These are phyloP conservation scores for Aricia artaxerxes DNA, from an alignment of 2,888 invertebrate species.

Conservation along the genomic window DNA sequence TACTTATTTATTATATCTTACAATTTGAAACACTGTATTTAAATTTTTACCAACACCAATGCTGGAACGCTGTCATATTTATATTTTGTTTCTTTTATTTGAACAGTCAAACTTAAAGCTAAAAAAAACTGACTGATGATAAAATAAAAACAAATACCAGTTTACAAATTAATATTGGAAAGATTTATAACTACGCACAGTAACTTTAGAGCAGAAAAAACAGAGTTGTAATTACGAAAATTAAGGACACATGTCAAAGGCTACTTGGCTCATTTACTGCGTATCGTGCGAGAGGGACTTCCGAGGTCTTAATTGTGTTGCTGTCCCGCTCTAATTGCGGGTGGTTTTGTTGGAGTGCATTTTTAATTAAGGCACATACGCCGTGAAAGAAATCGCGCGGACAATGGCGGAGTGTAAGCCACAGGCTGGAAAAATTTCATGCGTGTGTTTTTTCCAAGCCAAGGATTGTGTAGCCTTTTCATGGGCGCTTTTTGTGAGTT, in stretches of 20 bases:
- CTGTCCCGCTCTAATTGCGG: conserved; percentile 36
- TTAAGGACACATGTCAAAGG: conserved; percentile 14
- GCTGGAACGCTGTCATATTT: too few species aligned
- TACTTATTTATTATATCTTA: background rate
- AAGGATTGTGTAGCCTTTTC: conserved; percentile 22
- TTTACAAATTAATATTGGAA: background rate
- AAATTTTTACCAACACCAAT: background rate
- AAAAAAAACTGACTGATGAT: too few species aligned
- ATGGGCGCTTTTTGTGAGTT: conserved; percentile 2
- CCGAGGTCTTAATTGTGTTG: conserved; percentile 34
- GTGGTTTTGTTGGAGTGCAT: conserved; percentile 27
- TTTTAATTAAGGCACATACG: conserved; percentile 32
- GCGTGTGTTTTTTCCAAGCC: conserved; percentile 2
- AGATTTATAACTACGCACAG: background rate
- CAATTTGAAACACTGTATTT: background rate
- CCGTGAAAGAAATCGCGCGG: conserved; percentile 31
- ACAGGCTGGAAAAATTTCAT: conserved; percentile 21
- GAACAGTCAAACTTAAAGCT: too few species aligned
- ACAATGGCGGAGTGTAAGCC: conserved; percentile 26
- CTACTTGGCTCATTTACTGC: conserved; percentile 21
- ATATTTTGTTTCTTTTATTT: too few species aligned
- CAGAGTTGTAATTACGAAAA: conserved; percentile 10
- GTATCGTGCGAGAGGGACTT: background rate
- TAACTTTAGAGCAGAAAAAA: background rate
- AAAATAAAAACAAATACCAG: too few species aligned